Evolutionary conservation across 2,888 invertebrate species (phyloP).

Genomic region (Helicoverpa assulta): DNA sequence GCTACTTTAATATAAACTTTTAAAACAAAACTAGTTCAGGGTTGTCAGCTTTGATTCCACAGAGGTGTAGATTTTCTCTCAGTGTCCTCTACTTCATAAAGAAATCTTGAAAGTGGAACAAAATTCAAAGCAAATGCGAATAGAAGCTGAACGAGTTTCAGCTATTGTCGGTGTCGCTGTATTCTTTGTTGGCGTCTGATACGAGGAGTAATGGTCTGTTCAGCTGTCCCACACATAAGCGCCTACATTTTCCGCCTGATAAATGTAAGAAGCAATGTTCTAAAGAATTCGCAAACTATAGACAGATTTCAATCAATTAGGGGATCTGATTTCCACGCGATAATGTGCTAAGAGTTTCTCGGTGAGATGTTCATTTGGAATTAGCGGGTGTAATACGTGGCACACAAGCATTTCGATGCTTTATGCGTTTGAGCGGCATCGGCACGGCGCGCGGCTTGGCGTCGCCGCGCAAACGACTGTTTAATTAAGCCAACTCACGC

Average conservation of each 20-base stretch:
- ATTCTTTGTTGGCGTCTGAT: conserved; percentile 63
- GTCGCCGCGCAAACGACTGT: conserved; percentile 17
- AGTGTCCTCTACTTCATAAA: conserved; percentile 33
- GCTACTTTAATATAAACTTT: background rate
- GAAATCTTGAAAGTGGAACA: conserved; percentile 43
- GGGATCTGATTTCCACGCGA: conserved; percentile 2
- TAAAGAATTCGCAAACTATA: conserved; percentile 7
- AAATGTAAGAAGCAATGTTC: conserved; percentile 29
- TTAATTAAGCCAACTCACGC: conserved; percentile 58
- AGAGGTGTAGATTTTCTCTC: conserved; percentile 30
- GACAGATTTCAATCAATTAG: conserved; percentile 20
- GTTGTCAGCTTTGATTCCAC: conserved; percentile 8
- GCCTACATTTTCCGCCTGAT: conserved; percentile 46
- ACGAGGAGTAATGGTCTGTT: conserved; percentile 62
- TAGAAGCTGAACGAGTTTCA: conserved; percentile 55
- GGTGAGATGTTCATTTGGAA: conserved; percentile 18
- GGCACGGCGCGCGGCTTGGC: background rate
- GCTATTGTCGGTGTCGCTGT: conserved; percentile 61
- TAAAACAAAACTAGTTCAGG: background rate
- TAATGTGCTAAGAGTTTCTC: conserved; percentile 1
- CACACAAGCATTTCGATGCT: conserved; percentile 29
- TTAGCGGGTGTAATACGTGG: conserved; percentile 2
- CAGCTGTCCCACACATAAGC: conserved; percentile 58
- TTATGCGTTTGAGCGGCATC: conserved; percentile 13
- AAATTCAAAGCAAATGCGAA: conserved; percentile 62